phyloP scores from a whole-genome alignment of 2,888 invertebrate species.

The Cataglyphis altisquamis region DNA sequence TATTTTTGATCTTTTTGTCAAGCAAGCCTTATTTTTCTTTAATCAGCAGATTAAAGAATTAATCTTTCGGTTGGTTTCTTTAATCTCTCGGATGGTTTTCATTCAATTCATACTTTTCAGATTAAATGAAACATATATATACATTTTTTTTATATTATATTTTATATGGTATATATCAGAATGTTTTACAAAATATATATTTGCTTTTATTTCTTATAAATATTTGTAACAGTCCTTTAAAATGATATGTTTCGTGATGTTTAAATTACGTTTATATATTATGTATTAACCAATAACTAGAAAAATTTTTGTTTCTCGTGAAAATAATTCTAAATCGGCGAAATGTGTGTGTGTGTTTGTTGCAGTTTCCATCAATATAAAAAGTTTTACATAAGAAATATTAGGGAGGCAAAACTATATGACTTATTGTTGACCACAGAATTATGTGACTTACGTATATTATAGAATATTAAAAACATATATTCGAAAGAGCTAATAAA shows the following conservation, averaged over 20 bases:
- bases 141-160: conserved; percentile 24
- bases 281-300: neutral
- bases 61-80: neutral
- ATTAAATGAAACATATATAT: neutral
- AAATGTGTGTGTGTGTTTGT: neutral
- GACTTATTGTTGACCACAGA: neutral
- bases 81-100: neutral
- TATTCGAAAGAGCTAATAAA: neutral
- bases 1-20: neutral
- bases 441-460: conserved; percentile 6
- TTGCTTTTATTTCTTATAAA: neutral
- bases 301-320: neutral
- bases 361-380: conserved; percentile 9
- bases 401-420: conserved; percentile 1
- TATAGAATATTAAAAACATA: neutral
- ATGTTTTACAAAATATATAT: conserved; percentile 32
- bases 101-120: neutral
- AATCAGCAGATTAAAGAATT: neutral
- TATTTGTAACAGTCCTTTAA: neutral
- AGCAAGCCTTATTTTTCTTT: neutral
- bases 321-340: neutral
- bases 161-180: neutral
- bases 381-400: conserved; percentile 15
- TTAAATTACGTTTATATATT: conserved; percentile 16
- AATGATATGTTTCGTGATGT: neutral